Evolutionary conservation across 2,797 vertebrate species (phyloP).

Genomic region (Aldrovandia affinis): DNA sequence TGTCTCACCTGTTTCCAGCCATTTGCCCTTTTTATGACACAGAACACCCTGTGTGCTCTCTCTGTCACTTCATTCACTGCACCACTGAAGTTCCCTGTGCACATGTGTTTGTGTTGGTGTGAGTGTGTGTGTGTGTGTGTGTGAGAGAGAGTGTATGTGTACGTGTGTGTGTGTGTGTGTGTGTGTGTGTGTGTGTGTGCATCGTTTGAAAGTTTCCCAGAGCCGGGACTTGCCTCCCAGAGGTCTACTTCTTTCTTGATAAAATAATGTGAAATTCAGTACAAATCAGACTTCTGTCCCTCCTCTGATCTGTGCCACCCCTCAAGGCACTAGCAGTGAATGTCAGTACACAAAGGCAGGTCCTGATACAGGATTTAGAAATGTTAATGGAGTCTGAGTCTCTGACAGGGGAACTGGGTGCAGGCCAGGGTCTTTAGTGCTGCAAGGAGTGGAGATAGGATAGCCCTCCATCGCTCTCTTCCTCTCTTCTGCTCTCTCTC

Average conservation of each 20-base stretch:
- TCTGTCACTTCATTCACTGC: neutral
- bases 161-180: neutral
- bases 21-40: neutral
- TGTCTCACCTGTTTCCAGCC: neutral
- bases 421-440: too few relatives aligned
- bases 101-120: too few relatives aligned
- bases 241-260: neutral
- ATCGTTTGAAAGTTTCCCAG: too few relatives aligned
- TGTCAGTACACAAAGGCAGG: neutral
- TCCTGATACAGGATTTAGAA: neutral
- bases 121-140: too few relatives aligned
- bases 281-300: neutral
- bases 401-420: neutral
- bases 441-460: too few relatives aligned
- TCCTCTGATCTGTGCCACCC: neutral
- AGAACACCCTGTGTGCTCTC: neutral
- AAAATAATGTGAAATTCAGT: neutral
- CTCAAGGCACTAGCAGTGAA: neutral
- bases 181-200: neutral
- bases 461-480: too few relatives aligned
- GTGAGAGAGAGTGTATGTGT: too few relatives aligned
- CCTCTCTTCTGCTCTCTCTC: constrained; percentile 35
- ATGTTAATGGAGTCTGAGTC: neutral
- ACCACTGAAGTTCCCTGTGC: neutral
- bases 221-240: too few relatives aligned